Base-by-base conservation (phyloP, 2,113 vertebrate species). In the Eupsittula cactorum region DNA sequence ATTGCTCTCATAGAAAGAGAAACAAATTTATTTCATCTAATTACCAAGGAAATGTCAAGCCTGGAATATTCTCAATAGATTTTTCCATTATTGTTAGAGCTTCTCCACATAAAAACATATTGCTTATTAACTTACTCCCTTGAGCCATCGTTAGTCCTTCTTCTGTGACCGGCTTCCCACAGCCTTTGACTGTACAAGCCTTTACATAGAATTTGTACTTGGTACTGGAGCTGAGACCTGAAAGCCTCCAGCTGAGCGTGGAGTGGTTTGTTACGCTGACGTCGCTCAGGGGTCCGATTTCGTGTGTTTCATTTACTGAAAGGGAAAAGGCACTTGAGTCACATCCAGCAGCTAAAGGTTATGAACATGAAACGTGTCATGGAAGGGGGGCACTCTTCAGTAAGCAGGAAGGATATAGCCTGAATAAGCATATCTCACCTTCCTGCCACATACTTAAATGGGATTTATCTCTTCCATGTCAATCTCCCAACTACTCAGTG, bases 191-290 rank as follows among this genome's bases (percentile, higher is more conserved):
- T 27, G 99, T 99, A 94, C 99, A 99, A 74, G 99, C 98, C 47
- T 98, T 98, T 83, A 99, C 96, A 92, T 99, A 99, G 97, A 99
- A 98, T 94, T 98, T 99, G 98, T 99, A 99, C 92, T 97, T 99
- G 97, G 99, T 99, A 59, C 98, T 87, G 49, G 98, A 93, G 59
- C 95, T 98, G 97, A 99, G 96, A 81, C 98, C 98, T 0, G 97
- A 96, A 41, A 99, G 98, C 71, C 78, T 97, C 98, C 98, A 98
- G 87, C 98, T 98, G 90, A 97, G 98, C 9, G 97, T 97, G 14
- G 97, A 96, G 4, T 90, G 98, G 70, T 98, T 97, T n/a, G 97
- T 95, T 53, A 99, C 94, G 74, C 98, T 98, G 69, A 99, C 55
- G 0, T 97, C 97, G 41, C 97, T 98, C 91, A 99, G 59, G 1